Percentiles rank a stretch among this genome's conserved stretches.
phyloP scores from a whole-genome alignment of 2,113 vertebrate genomes.

The Cyanoliseus patagonus region DNA sequence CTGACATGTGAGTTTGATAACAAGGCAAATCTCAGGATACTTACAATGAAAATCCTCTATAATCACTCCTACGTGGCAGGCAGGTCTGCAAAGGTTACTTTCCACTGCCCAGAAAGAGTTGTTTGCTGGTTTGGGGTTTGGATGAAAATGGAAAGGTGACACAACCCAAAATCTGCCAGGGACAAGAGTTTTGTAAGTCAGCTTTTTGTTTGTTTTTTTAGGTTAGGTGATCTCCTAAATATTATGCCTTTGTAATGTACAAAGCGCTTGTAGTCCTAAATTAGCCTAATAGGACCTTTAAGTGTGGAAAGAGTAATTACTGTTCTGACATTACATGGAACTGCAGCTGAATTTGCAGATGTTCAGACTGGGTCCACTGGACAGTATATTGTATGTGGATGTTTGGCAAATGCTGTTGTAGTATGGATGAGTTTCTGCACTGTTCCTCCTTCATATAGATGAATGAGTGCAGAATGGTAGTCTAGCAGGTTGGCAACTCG shows the following conservation, averaged over 20 bases:
- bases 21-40: not conserved
- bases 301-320: not conserved
- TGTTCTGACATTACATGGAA: not conserved
- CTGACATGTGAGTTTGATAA: not conserved
- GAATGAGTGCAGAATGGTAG: not conserved
- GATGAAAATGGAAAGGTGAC: not conserved
- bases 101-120: not conserved
- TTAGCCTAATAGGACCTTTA: not conserved
- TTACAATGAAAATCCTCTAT: not conserved
- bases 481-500: not conserved
- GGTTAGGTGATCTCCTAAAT: not conserved
- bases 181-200: not conserved
- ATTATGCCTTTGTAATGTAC: not conserved
- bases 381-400: not conserved
- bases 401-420: not conserved
- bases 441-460: not conserved
- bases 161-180: not conserved
- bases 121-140: not conserved
- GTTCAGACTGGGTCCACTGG: not conserved
- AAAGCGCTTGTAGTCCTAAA: not conserved
- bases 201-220: not conserved
- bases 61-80: accelerated
- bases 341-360: not conserved
- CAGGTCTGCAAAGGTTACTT: not conserved
- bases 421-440: not conserved